Conservation (phyloP, 2,113 vertebrate genomes). For the Stegastes partitus region DNA sequence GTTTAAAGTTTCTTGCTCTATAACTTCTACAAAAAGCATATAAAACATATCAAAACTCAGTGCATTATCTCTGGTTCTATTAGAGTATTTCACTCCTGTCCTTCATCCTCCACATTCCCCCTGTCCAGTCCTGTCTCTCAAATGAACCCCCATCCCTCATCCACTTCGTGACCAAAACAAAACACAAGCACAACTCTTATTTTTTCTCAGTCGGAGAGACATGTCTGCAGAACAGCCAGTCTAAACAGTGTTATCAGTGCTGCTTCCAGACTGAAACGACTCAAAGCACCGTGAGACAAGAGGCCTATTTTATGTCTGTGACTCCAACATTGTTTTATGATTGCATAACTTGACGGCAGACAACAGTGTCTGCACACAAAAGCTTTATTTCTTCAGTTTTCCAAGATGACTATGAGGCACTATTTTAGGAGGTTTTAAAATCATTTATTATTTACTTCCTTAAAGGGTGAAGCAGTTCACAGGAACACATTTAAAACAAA, state of each 20-base stretch:
- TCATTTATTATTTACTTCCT: constrained; percentile 3
- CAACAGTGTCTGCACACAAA: not conserved
- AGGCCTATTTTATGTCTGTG: constrained; percentile 30
- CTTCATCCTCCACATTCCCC: not conserved
- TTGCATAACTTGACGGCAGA: not conserved
- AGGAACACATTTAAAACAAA: not conserved
- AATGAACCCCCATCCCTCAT: constrained; percentile 46
- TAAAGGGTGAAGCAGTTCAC: not conserved
- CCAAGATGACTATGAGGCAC: not conserved
- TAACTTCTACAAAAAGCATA: not conserved
- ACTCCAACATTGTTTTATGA: constrained; percentile 22
- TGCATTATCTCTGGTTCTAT: constrained; percentile 22
- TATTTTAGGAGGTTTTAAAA: not conserved
- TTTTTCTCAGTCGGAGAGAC: constrained; percentile 26
- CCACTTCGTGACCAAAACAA: constrained; percentile 40
- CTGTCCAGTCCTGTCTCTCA: constrained; percentile 15
- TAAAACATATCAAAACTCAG: constrained; percentile 6
- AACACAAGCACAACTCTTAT: constrained; percentile 34
- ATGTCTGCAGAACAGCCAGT: constrained; percentile 51
- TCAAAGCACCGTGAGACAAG: constrained; percentile 12
- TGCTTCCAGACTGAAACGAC: constrained; percentile 38
- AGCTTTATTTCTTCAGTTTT: not conserved
- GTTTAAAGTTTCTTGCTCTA: not conserved
- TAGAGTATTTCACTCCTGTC: not conserved
- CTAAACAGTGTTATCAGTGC: constrained; percentile 74